Evolutionary conservation across 2,888 invertebrate genomes (phyloP), one percentile per base, ranked within the genome.

Genomic region (Megamerina dolium): DNA sequence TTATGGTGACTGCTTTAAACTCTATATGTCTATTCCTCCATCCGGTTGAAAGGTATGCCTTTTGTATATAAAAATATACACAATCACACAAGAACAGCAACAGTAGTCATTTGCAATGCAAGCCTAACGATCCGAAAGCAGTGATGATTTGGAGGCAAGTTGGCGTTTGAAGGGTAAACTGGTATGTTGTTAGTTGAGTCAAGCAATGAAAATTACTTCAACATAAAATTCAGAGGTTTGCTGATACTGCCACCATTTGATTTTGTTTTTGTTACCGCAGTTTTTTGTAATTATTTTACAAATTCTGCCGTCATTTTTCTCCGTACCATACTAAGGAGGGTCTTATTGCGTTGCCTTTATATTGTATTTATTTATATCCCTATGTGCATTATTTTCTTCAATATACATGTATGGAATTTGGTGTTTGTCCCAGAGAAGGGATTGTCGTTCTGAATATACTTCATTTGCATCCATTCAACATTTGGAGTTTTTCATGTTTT

Each of bases 61-160:
- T 33, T 16, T 19, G 27, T 41, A 43, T 45, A 55, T 51, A n/a
- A n/a, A n/a, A n/a, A n/a, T n/a, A n/a, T n/a, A n/a, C n/a, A n/a
- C n/a, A n/a, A n/a, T n/a, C n/a, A n/a, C n/a, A n/a, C n/a, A n/a
- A n/a, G n/a, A n/a, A n/a, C n/a, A n/a, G n/a, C n/a, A n/a, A n/a
- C n/a, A n/a, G n/a, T n/a, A n/a, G n/a, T n/a, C n/a, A n/a, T 13
- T 52, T 47, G 57, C 52, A 61, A 57, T 60, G 59, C 56, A 58
- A 55, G 58, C 61, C 61, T 60, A 59, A 61, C 61, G 60, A 60
- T 56, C 57, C 54, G 57, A 12, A 10, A 6, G 51, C 58, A 52
- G 54, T 56, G 58, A 60, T 55, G 56, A 60, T 59, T 58, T 60
- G 60, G 56, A 49, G 46, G 48, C 44, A 12, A 27, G 35, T 45